Evolutionary conservation across 1,140 invertebrate species (phyloP), one percentile per base, ranked within the genome.

Genomic region (Calephelis virginiensis): DNA sequence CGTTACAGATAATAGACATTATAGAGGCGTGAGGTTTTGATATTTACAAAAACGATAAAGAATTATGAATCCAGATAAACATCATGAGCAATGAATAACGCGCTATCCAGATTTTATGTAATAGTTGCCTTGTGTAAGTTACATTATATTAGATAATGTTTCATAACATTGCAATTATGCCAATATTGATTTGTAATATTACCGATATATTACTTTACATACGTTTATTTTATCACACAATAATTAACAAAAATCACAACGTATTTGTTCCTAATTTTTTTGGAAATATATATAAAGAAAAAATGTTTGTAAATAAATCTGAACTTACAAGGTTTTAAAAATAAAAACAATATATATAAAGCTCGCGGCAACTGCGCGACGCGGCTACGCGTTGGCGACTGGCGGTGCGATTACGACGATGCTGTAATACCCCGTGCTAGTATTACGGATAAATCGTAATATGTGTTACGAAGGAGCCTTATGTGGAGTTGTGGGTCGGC

Each of bases 321-420:
- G 59, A 45, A 67, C 63, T 63, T 65, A 67, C 63, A 40, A 48
- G 45, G 8, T 10, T 61, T 8, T 12, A 53, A 67, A 64, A 49
- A 59, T 43, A 47, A 45, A 43, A 63, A 56, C 3, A 28, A 38
- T 50, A 28, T 56, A 28, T 56, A 37, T 48, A 12, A 40, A 69
- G 67, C 63, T 77, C 80, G 82, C 78, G 77, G 75, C 83, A 76
- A 74, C 70, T 80, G 75, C 77, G 78, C 83, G 82, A 73, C 73
- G 76, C 86, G 83, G 76, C 73, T 77, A 60, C 82, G 82, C 84
- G 84, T 78, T 71, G 72, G 77, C 66, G 64, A 86, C 84, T 89
- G 84, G 50, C 72, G 66, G 13, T 74, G 79, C 75, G 75, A 77
- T 53, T 66, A 76, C 75, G 76, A 72, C 70, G 74, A 68, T 73